Base-by-base conservation (phyloP, 2,888 invertebrate species). In the Eupithecia centaureata region DNA sequence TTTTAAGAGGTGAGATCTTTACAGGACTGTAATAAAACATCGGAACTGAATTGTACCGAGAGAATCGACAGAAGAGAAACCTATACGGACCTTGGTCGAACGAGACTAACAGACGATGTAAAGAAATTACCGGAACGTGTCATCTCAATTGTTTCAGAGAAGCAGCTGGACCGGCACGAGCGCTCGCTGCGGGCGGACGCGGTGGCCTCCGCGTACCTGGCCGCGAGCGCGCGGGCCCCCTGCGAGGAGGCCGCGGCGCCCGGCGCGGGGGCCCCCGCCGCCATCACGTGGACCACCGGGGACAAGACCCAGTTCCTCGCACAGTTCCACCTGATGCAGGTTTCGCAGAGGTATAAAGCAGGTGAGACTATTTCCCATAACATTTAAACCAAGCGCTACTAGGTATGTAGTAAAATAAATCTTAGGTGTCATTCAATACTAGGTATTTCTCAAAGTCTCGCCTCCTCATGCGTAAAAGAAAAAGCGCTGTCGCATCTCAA, bases 121-220 rank as follows among this genome's bases (percentile, higher is more conserved):
- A 18, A 42, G 42, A 18, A 8, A 42, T 42, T 7, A 8, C 42
- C 38, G 38, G 5, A 38, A 38, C 7, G 38, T n/a, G n/a, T 38
- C 5, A 18, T 42, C 18, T 42, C 22, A 51, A 51, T 25, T 22
- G 30, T 56, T 56, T 56, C 85, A 92, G 92, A 88, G 69, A 90
- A 95, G 78, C 94, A 96, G 81, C 83, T 96, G 61, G 92, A 93
- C 54, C 94, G 94, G 70, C 91, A 95, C 80, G 95, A 95, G 76
- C 94, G 94, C 67, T 91, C 94, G 56, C 80, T 94, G 42, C 88
- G 82, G 73, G 79, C 88, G 54, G 94, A 94, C 73, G 90, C 93
- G 0, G 92, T 94, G 66, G 93, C 94, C 3, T 89, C 92, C n/a
- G 94, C 93, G 0, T 90, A 89, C 74, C 87, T 92, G 42, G 81